Percentiles rank a stretch among this genome's conserved stretches.
These are phyloP conservation scores for Leptogaster cylindrica DNA, from an alignment of 2,888 invertebrate species.

Conservation along the genomic window DNA sequence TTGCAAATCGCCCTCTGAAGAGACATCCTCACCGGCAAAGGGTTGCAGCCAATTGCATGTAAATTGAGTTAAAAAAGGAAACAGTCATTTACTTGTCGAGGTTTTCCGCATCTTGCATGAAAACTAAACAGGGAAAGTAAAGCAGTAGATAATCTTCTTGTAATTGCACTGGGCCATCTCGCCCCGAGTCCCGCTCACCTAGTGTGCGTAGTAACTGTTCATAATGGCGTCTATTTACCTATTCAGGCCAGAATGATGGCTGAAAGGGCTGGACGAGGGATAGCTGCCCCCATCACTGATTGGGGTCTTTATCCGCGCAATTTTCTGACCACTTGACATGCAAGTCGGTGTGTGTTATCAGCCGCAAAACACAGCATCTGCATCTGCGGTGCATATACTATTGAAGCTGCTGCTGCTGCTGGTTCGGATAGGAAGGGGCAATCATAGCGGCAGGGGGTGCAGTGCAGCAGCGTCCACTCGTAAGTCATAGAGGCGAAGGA, in stretches of 20 bases:
- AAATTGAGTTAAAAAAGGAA: constrained; percentile 3
- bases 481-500: constrained; percentile 7
- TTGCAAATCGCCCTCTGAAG: constrained; percentile 9
- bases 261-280: neutral
- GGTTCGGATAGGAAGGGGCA: no score
- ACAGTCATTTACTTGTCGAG: neutral
- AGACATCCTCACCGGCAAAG: constrained; percentile 5
- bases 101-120: neutral
- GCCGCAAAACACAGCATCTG: constrained; percentile 26
- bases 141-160: constrained; percentile 22
- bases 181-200: constrained; percentile 20
- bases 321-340: constrained; percentile 36
- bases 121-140: neutral
- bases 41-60: neutral
- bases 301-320: constrained; percentile 25
- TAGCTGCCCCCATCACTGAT: constrained; percentile 25
- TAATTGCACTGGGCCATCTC: constrained; percentile 20
- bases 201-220: constrained; percentile 13
- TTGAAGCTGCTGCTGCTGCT: no score
- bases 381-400: neutral
- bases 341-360: constrained; percentile 23
- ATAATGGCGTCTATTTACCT: constrained; percentile 33
- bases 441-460: neutral
- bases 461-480: neutral
- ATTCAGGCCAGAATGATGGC: neutral